These are phyloP conservation scores for Athalia rosae DNA, from an alignment of 2,888 invertebrate species.

Conservation along the genomic window DNA sequence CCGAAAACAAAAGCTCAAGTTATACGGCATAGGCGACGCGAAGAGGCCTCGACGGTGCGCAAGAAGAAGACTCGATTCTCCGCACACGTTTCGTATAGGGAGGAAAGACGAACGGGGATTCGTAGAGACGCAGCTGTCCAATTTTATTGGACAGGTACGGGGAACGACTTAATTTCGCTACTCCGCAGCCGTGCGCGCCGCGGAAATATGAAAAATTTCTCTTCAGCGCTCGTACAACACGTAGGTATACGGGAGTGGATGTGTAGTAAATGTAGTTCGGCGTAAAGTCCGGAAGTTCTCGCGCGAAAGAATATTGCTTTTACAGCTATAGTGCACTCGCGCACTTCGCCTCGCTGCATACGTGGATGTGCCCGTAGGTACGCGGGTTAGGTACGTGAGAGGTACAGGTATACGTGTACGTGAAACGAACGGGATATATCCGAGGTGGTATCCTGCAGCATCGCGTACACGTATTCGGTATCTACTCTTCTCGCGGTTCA, in stretches of 20 bases:
- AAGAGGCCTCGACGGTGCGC: no score
- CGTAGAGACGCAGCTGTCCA: no score
- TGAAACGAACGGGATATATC: background rate
- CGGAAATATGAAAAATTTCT: background rate
- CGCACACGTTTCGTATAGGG: no score
- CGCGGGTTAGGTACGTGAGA: slow-evolving; percentile 49
- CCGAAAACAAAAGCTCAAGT: background rate
- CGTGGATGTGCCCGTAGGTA: slow-evolving; percentile 2
- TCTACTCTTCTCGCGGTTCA: slow-evolving; percentile 14
- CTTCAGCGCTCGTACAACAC: background rate
- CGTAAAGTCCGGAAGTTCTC: slow-evolving; percentile 59
- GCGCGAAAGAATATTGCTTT: slow-evolving; percentile 61
- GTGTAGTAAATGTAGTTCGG: slow-evolving; percentile 66
- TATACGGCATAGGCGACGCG: no score
- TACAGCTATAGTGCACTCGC: slow-evolving; percentile 57
- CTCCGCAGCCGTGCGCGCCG: no score
- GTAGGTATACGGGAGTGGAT: slow-evolving; percentile 61
- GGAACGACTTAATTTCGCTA: no score
- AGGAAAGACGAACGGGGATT: no score
- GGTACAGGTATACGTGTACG: slow-evolving; percentile 55
- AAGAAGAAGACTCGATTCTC: no score
- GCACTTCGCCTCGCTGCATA: slow-evolving; percentile 2
- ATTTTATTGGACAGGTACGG: no score
- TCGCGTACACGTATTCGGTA: no score
- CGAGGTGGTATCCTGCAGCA: slow-evolving; percentile 2